Conservation (phyloP, 2,888 invertebrate genomes). For the Sinhomidia bicolor region DNA sequence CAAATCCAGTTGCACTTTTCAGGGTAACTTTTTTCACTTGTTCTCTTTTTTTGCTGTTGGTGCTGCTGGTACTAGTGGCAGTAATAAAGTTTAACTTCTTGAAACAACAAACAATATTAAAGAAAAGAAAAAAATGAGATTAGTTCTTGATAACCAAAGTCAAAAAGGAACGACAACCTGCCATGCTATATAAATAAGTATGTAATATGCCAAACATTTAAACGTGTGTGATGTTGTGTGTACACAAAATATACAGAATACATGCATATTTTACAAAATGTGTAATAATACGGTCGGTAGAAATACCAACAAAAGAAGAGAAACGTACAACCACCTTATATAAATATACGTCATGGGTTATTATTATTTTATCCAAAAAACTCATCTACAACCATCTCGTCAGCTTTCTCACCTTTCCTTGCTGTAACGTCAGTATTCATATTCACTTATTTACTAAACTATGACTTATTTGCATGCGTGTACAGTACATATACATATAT, state of each 20-base stretch:
- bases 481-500: neutral
- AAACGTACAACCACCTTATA: slow-evolving; percentile 15
- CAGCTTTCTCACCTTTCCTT: slow-evolving; percentile 63
- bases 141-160: slow-evolving; percentile 32
- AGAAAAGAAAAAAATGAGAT: slow-evolving; percentile 30
- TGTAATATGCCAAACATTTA: neutral
- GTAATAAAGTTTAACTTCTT: slow-evolving; percentile 46
- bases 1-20: slow-evolving; percentile 44
- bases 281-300: slow-evolving; percentile 59
- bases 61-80: neutral
- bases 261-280: slow-evolving; percentile 48
- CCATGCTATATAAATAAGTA: neutral
- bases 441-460: slow-evolving; percentile 10
- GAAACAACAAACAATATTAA: slow-evolving; percentile 54
- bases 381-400: slow-evolving; percentile 40
- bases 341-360: slow-evolving; percentile 15
- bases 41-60: neutral
- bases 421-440: neutral
- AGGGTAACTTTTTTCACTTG: neutral
- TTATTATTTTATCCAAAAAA: slow-evolving; percentile 45
- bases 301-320: slow-evolving; percentile 64
- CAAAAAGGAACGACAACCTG: slow-evolving; percentile 17
- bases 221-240: neutral
- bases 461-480: neutral
- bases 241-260: neutral